Conservation (phyloP, 37 sponge, comb jelly and placozoan genomes). For the Halichondria panicea region DNA sequence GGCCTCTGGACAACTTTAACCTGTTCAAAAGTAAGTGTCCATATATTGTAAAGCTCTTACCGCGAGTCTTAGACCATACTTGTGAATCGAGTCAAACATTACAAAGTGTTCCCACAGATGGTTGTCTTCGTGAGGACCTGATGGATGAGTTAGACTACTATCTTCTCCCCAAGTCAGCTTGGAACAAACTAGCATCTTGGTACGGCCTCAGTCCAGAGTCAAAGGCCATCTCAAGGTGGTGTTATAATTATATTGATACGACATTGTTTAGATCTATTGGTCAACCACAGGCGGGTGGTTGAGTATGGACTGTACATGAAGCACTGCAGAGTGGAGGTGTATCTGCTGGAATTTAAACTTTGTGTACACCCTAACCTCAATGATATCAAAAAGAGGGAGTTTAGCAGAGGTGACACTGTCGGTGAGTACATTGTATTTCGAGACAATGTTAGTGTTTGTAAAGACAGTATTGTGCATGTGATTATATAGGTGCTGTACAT, state of each 20-base stretch:
- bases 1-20: slow-evolving; percentile 88
- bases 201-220: slow-evolving; percentile 54
- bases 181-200: slow-evolving; percentile 72
- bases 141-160: slow-evolving; percentile 85
- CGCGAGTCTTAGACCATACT: too few relatives aligned
- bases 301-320: slow-evolving; percentile 81
- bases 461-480: too few relatives aligned
- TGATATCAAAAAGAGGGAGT: slow-evolving; percentile 31
- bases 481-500: too few relatives aligned
- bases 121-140: slow-evolving; percentile 61
- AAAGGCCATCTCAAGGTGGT: slow-evolving; percentile 44
- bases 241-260: too few relatives aligned
- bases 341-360: slow-evolving; percentile 75
- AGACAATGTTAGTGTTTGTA: too few relatives aligned
- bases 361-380: slow-evolving; percentile 58
- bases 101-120: too few relatives aligned
- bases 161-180: slow-evolving; percentile 66
- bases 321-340: slow-evolving; percentile 91
- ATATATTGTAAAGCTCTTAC: background rate
- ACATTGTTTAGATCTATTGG: too few relatives aligned
- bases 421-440: too few relatives aligned
- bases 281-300: slow-evolving; percentile 56
- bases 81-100: too few relatives aligned
- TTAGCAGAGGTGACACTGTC: slow-evolving; percentile 75
- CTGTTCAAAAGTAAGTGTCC: slow-evolving; percentile 54